These are phyloP conservation scores for Turdus rufiventris DNA, from an alignment of 2,113 vertebrate species.

Conservation along the genomic window DNA sequence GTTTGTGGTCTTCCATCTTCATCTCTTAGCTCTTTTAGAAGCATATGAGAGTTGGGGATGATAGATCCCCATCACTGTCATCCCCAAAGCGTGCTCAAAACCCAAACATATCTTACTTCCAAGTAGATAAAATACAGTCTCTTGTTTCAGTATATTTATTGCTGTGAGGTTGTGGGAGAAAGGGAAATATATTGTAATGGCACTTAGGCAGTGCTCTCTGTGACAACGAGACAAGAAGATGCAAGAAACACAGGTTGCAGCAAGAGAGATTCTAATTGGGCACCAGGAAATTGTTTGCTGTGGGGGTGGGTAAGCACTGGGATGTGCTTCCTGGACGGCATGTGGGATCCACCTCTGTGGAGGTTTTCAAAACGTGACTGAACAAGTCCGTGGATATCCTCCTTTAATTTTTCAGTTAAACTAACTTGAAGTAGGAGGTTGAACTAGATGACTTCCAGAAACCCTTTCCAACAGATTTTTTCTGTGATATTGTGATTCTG, in stretches of 20 bases:
- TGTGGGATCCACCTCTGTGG: not conserved
- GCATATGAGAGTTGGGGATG: not conserved
- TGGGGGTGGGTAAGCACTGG: not conserved
- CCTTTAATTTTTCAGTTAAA: not conserved
- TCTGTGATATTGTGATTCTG: not conserved
- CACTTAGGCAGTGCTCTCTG: not conserved
- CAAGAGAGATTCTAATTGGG: slow-evolving; percentile 1
- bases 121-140: not conserved
- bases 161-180: not conserved
- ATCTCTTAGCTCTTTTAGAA: not conserved
- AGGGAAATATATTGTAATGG: not conserved
- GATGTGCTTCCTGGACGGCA: not conserved
- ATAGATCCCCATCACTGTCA: not conserved
- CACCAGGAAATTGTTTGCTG: not conserved
- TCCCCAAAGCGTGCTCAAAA: not conserved
- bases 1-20: not conserved
- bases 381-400: not conserved
- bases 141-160: not conserved
- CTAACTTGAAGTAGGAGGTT: not conserved
- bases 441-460: not conserved
- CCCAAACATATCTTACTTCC: not conserved
- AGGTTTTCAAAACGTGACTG: not conserved
- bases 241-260: not conserved
- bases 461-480: not conserved
- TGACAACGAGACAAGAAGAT: not conserved